Conservation (phyloP, 2,888 invertebrate species). For the Dorcus parallelipipedus region DNA sequence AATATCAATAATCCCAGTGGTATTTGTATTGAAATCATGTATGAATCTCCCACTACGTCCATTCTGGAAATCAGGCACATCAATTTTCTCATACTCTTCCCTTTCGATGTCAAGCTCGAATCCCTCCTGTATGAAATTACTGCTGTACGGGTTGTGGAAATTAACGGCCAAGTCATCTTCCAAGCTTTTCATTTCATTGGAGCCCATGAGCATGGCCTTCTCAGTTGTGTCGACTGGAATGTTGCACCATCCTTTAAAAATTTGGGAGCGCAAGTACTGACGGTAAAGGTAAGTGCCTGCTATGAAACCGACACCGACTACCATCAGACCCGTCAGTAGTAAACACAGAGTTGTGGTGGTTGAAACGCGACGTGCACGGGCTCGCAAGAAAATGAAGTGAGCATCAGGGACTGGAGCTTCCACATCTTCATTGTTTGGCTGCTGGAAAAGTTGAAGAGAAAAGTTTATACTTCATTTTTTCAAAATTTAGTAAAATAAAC, state of each 20-base stretch:
- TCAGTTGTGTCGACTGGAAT: conserved; percentile 55
- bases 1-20: conserved; percentile 55
- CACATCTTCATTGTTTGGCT: conserved; percentile 45
- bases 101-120: conserved; percentile 73
- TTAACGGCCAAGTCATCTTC: conserved; percentile 9
- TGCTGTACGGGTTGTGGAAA: conserved; percentile 1
- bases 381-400: conserved; percentile 48
- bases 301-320: conserved; percentile 67
- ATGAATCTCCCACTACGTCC: conserved; percentile 82
- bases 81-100: conserved; percentile 77
- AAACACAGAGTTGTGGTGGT: conserved; percentile 65
- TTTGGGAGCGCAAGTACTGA: conserved; percentile 63
- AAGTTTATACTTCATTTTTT: too few species aligned
- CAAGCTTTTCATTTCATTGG: conserved; percentile 13
- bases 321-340: conserved; percentile 64
- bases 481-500: too few species aligned
- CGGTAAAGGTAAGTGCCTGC: conserved; percentile 75
- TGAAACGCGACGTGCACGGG: conserved; percentile 56
- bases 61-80: conserved; percentile 79
- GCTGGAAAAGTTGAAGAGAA: conserved; percentile 24
- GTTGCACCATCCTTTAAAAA: conserved; percentile 67
- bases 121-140: conserved; percentile 68
- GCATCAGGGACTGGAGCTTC: conserved; percentile 48
- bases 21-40: conserved; percentile 83
- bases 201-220: conserved; percentile 13